Conservation (phyloP, 2,797 vertebrate genomes). For the Poecilia picta region DNA sequence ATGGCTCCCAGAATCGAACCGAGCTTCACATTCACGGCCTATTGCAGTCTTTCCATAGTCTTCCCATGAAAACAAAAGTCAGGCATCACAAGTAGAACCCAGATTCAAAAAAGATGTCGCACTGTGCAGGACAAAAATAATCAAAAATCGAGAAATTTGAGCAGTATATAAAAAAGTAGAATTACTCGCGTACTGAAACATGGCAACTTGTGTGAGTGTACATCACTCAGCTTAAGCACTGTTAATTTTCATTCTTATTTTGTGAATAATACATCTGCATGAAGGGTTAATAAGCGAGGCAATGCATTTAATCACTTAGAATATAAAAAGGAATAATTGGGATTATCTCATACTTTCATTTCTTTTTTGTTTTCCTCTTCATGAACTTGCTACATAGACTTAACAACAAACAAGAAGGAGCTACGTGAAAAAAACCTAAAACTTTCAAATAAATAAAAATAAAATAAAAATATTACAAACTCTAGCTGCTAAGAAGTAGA, state of each 20-base stretch:
- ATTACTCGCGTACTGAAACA: neutral
- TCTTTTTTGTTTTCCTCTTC: neutral
- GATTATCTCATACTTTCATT: neutral
- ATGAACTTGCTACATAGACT: neutral
- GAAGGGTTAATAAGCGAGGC: neutral
- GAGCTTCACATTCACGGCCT: conserved; percentile 22
- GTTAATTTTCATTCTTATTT: neutral
- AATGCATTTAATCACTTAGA: neutral
- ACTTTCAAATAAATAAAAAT: neutral
- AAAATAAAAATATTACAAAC: neutral
- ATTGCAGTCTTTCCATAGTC: conserved; percentile 47
- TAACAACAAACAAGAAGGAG: neutral
- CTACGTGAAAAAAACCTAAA: no score
- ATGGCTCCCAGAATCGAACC: conserved; percentile 17
- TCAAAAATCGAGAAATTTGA: neutral
- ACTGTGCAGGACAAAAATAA: conserved; percentile 16
- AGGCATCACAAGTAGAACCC: conserved; percentile 58
- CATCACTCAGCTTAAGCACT: neutral
- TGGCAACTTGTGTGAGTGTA: neutral
- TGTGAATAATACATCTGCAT: neutral
- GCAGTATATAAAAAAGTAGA: neutral
- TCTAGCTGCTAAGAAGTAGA: neutral
- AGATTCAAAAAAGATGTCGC: conserved; percentile 23
- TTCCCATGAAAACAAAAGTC: conserved; percentile 73
- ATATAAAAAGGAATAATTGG: neutral